Percentiles rank a stretch among this genome's conserved stretches.
Evolutionary conservation across 2,888 invertebrate genomes (phyloP).

Genomic region (Heliconius erato): DNA sequence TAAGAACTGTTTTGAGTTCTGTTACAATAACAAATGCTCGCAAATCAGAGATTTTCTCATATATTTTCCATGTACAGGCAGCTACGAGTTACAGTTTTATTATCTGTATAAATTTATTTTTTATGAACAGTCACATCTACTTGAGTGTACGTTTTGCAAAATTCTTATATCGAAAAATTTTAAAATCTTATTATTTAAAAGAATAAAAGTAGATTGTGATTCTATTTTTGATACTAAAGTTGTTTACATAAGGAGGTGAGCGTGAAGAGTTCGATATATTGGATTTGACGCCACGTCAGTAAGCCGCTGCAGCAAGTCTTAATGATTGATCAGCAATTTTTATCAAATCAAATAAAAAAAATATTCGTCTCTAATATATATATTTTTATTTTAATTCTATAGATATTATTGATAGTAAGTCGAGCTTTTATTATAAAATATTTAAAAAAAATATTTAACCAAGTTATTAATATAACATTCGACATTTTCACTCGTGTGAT

Average conservation of each 20-base stretch:
- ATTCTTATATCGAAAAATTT: not conserved
- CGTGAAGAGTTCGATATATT: constrained; percentile 4
- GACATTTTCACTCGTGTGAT: not conserved
- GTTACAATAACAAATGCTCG: no score
- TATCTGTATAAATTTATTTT: no score
- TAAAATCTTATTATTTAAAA: not conserved
- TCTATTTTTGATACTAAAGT: constrained; percentile 33
- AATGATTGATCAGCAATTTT: not conserved
- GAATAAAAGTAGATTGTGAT: constrained; percentile 31
- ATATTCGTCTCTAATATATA: not conserved
- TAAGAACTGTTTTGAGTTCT: no score
- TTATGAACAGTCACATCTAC: not conserved
- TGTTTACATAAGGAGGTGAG: constrained; percentile 30
- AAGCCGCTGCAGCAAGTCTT: not conserved
- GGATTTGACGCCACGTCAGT: constrained; percentile 28
- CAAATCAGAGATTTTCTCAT: no score
- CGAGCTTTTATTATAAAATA: not conserved
- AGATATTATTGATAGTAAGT: no score
- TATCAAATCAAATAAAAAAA: no score
- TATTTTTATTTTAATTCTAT: not conserved
- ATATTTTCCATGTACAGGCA: no score
- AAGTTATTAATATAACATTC: not conserved
- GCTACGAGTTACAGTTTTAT: no score
- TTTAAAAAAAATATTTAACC: not conserved
- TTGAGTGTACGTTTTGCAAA: not conserved